phyloP scores from a whole-genome alignment of 2,888 invertebrate genomes.

The Drosophila neonasuta region DNA sequence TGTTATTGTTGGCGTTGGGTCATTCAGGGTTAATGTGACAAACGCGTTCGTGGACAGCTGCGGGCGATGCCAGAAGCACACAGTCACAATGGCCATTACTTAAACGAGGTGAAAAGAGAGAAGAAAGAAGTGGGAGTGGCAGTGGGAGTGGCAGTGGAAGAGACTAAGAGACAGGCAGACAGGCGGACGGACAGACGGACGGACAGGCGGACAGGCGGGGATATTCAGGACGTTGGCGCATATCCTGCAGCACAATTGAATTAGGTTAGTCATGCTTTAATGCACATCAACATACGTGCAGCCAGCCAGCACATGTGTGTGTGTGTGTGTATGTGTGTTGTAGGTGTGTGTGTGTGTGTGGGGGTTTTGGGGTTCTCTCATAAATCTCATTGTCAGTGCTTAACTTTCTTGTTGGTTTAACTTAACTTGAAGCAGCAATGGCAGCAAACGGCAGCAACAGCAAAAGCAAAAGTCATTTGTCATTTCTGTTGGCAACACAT shows the following conservation, averaged over 20 bases:
- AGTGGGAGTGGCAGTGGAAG: slow-evolving; percentile 5
- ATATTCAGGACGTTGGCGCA: slow-evolving; percentile 54
- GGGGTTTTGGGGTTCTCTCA: slow-evolving; percentile 48
- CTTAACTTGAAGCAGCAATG: slow-evolving; percentile 66
- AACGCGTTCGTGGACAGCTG: slow-evolving; percentile 40
- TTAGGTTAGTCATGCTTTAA: slow-evolving; percentile 77
- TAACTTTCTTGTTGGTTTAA: slow-evolving; percentile 77
- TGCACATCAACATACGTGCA: slow-evolving; percentile 75
- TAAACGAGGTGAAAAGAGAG: slow-evolving; percentile 52
- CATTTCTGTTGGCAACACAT: slow-evolving; percentile 68
- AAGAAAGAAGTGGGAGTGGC: slow-evolving; percentile 6
- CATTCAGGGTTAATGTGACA: slow-evolving; percentile 56
- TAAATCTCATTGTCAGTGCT: slow-evolving; percentile 77
- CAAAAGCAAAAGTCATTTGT: slow-evolving; percentile 75
- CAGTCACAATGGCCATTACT: slow-evolving; percentile 62
- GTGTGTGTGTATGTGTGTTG: slow-evolving; percentile 19
- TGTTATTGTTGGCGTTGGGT: slow-evolving; percentile 30
- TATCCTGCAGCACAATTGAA: slow-evolving; percentile 77
- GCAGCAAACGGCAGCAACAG: slow-evolving; percentile 48
- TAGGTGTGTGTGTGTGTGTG: slow-evolving; percentile 33
- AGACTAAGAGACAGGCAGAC: not conserved
- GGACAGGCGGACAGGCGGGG: slow-evolving; percentile 15
- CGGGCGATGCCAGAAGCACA: slow-evolving; percentile 49
- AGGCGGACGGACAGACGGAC: not conserved
- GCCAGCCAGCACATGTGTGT: slow-evolving; percentile 51